These are phyloP conservation scores for Macrophya alboannulata DNA, from an alignment of 2,888 invertebrate species.

Conservation along the genomic window DNA sequence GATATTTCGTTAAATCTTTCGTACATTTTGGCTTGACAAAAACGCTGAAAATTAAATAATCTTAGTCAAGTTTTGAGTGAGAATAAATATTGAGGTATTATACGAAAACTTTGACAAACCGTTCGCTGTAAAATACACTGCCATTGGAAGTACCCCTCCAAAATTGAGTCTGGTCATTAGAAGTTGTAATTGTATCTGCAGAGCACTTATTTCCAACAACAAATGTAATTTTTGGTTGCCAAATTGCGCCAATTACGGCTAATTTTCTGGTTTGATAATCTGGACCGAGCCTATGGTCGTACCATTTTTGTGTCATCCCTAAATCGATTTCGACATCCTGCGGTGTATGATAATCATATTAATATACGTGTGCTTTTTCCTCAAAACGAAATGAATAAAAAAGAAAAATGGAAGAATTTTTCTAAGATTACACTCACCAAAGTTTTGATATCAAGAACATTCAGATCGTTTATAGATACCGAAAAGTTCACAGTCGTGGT, in stretches of 20 bases:
- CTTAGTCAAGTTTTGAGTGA: not conserved
- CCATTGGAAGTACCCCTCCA: constrained; percentile 72
- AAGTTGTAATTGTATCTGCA: constrained; percentile 38
- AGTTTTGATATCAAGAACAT: constrained; percentile 61
- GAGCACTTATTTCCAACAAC: constrained; percentile 62
- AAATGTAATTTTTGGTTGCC: constrained; percentile 72
- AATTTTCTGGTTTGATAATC: constrained; percentile 68
- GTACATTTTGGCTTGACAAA: constrained; percentile 65
- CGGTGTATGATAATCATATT: not conserved
- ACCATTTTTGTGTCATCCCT: constrained; percentile 71
- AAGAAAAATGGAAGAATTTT: not conserved
- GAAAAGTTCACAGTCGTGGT: constrained; percentile 69
- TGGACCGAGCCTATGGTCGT: constrained; percentile 69
- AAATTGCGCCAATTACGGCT: constrained; percentile 71
- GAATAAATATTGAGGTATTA: not conserved
- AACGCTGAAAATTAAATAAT: constrained; percentile 2
- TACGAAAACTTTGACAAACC: constrained; percentile 46
- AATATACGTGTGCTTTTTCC: constrained; percentile 13
- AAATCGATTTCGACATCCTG: constrained; percentile 67
- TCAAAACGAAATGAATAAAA: not conserved
- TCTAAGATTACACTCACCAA: constrained; percentile 64
- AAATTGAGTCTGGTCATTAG: constrained; percentile 68
- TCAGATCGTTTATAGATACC: constrained; percentile 65
- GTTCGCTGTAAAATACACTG: constrained; percentile 70
- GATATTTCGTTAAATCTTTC: constrained; percentile 67